A percentile compares a stretch with the other conserved stretches of the same genome.
These are phyloP conservation scores for Valencia hispanica DNA, from an alignment of 2,797 vertebrate genomes.

Conservation along the genomic window DNA sequence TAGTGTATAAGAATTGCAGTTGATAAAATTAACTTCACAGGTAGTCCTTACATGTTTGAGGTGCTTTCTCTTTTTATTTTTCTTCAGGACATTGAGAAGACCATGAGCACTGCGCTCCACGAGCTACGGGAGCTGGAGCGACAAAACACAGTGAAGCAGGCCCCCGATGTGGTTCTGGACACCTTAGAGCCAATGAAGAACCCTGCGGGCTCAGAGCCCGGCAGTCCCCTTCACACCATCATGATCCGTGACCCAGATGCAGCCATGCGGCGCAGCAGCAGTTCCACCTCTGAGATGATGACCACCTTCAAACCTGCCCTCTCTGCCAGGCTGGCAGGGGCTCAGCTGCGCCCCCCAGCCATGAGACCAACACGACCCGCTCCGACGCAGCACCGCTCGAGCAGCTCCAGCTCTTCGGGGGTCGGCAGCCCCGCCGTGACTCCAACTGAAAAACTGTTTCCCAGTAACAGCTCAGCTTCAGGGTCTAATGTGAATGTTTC, in stretches of 20 bases:
- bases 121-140: slow-evolving; percentile 95
- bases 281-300: slow-evolving; percentile 95
- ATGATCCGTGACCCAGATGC: slow-evolving; percentile 96
- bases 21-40: not conserved
- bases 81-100: slow-evolving; percentile 95
- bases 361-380: slow-evolving; percentile 86
- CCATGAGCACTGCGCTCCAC: slow-evolving; percentile 96
- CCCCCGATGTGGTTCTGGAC: slow-evolving; percentile 95
- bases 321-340: slow-evolving; percentile 87
- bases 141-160: slow-evolving; percentile 95
- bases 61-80: not conserved
- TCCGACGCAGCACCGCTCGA: slow-evolving; percentile 92
- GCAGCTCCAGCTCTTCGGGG: slow-evolving; percentile 95
- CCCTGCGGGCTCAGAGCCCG: slow-evolving; percentile 88
- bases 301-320: slow-evolving; percentile 95
- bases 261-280: slow-evolving; percentile 94
- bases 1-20: not conserved
- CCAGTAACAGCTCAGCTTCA: slow-evolving; percentile 72
- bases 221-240: slow-evolving; percentile 95
- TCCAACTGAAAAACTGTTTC: slow-evolving; percentile 95
- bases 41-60: not conserved
- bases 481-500: slow-evolving; percentile 61
- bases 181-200: slow-evolving; percentile 96
- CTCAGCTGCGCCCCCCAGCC: slow-evolving; percentile 91
- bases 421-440: slow-evolving; percentile 94